phyloP scores from a whole-genome alignment of 1,140 invertebrate species.

The Gonioctena quinquepunctata region DNA sequence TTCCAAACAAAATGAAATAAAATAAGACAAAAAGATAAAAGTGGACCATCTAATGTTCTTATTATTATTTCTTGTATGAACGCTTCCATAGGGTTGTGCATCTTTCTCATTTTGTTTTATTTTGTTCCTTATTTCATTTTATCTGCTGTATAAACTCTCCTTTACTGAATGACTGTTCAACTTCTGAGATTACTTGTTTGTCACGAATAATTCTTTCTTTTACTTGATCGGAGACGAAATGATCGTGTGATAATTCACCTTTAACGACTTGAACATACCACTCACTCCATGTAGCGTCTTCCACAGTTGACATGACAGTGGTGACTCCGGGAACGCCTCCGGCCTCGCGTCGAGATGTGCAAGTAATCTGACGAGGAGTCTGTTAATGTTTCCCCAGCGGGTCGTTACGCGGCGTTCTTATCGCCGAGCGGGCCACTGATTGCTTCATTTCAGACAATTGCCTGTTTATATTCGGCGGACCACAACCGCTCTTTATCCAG shows the following conservation, averaged over 20 bases:
- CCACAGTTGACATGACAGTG: constrained; percentile 1
- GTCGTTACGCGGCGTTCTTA: constrained; percentile 56
- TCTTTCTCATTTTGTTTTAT: too few relatives aligned
- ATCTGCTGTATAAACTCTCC: too few relatives aligned
- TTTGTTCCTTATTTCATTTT: too few relatives aligned
- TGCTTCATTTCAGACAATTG: constrained; percentile 58
- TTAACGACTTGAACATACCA: not conserved
- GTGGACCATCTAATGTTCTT: too few relatives aligned
- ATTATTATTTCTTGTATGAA: too few relatives aligned
- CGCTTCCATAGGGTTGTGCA: too few relatives aligned
- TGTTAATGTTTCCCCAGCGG: constrained; percentile 56
- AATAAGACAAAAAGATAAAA: too few relatives aligned
- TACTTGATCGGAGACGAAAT: too few relatives aligned
- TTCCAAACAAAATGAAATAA: too few relatives aligned
- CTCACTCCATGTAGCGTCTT: not conserved
- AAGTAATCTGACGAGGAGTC: constrained; percentile 58
- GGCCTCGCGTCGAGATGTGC: constrained; percentile 48
- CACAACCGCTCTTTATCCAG: constrained; percentile 41
- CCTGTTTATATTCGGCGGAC: constrained; percentile 57
- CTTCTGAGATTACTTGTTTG: too few relatives aligned
- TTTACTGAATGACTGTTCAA: too few relatives aligned
- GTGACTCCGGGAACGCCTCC: constrained; percentile 20
- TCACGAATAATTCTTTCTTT: too few relatives aligned
- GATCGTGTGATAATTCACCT: not conserved
- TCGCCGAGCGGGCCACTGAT: constrained; percentile 56